Evolutionary conservation across 2,888 invertebrate genomes (phyloP).

Genomic region (Chalcosyrphus nemorum): DNA sequence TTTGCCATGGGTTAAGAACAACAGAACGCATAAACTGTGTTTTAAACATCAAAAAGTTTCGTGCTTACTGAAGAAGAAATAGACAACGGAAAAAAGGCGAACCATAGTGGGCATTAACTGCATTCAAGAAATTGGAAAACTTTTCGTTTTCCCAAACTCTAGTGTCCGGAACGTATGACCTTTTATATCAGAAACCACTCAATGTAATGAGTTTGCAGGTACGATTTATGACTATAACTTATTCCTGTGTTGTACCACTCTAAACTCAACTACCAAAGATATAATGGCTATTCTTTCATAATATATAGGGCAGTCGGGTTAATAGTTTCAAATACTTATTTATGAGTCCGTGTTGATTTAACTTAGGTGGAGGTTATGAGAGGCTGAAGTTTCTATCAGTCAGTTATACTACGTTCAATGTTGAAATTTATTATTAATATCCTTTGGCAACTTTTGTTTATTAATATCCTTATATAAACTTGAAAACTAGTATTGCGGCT

Average conservation of each 20-base stretch:
- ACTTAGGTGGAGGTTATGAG: too few species aligned
- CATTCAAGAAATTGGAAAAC: constrained; percentile 68
- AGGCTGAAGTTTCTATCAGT: too few species aligned
- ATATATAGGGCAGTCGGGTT: neutral
- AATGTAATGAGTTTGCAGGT: constrained; percentile 45
- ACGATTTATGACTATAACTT: constrained; percentile 27
- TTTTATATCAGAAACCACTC: constrained; percentile 50
- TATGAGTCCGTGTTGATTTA: too few species aligned
- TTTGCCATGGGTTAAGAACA: constrained; percentile 33
- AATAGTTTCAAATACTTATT: neutral
- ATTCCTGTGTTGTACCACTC: neutral
- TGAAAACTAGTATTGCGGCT: too few species aligned
- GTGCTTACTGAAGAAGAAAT: constrained; percentile 22
- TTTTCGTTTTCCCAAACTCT: constrained; percentile 38
- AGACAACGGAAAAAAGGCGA: constrained; percentile 11
- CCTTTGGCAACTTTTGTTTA: too few species aligned
- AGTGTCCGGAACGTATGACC: constrained; percentile 11
- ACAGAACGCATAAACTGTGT: constrained; percentile 45
- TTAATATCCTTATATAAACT: too few species aligned
- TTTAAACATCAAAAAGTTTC: constrained; percentile 63
- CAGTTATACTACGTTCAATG: too few species aligned
- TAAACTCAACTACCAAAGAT: neutral
- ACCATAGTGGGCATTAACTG: constrained; percentile 33
- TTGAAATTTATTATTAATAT: too few species aligned
- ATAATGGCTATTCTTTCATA: neutral